Base-by-base conservation (phyloP, 2,888 invertebrate species). In the Operophtera brumata region DNA sequence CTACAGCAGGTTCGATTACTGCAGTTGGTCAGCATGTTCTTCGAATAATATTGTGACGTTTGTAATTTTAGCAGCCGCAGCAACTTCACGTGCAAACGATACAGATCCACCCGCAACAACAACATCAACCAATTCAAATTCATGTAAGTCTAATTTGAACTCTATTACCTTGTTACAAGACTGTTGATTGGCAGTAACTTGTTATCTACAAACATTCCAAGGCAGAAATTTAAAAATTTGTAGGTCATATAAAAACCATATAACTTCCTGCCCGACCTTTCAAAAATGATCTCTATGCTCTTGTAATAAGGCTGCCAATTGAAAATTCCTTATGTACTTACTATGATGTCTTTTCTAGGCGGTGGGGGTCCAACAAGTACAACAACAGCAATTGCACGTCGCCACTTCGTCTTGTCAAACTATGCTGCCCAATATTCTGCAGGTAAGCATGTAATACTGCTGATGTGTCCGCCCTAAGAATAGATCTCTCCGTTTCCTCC, bases 101-200 rank as follows among this genome's bases (percentile, higher is more conserved):
- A 67, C 91, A 91, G 59, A 83, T 90, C 46, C 90, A 91, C 39
- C 91, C 90, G 2, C 90, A 90, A 55, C 90, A 89, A 43, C 90
- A 90, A 55, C 90, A 89, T 44, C 90, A 90, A 56, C 90, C 90
- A 0, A 88, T 90, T 74, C 91, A 91, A 54, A 88, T 91, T 61
- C 90, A 91, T 53, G 91, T 90, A 62, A 87, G 90, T 84, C 30
- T 30, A 20, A 4, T 20, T 20, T 37, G 14, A n/a, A 13, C 3
- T n/a, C 13, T 26, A 32, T 32, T 3, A 7, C 1, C n/a, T 35
- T 39, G 30, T 9, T 1, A 30, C 13, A 32, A 32, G 20, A 34
- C 30, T 32, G 32, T 11, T 5, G 2, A 20, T 20, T 20, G 20
- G 20, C 20, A 20, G 20, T 20, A 20, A 20, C 20, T 20, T 20